Evolutionary conservation across 2,888 invertebrate species (phyloP), one percentile per base, ranked within the genome.

Genomic region (Scaptomyza parva): DNA sequence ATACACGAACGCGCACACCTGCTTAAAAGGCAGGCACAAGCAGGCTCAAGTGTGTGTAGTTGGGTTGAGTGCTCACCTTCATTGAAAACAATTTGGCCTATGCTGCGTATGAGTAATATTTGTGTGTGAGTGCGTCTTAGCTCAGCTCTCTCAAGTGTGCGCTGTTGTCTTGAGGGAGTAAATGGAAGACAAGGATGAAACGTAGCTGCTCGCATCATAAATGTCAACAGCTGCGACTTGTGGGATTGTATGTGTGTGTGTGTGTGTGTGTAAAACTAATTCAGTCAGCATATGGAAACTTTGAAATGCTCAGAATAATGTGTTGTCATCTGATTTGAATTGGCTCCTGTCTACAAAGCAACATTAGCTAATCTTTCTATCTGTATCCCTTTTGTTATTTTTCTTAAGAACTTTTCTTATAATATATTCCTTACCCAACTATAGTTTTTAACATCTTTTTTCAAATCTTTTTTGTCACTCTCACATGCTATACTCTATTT

Each of bases 1-100:
- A 26, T 26, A 39, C 20, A n/a, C 11, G 18, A 48, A 39, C 20
- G 33, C 37, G 17, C 28, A 53, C 66, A 75, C 70, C 76, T 74
- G 76, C 57, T 61, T 58, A 50, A 30, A 55, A 51, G 39, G 14
- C 40, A 18, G 11, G n/a, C n/a, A 2, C 57, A 72, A 77, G 72
- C 84, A 79, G 83, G 60, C 71, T 80, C 68, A 76, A 86, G 84
- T 77, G 83, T 66, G 65, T 48, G 11, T 2, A n/a, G n/a, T 17
- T 39, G 11, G 44, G 28, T 28, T 45, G 28, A n/a, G n/a, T 18
- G 81, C 77, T 77, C 77, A 61, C 54, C 62, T 70, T 76, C 68
- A 79, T 71, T 70, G 70, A 76, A 78, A 74, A 76, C 73, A 79
- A 76, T 78, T 72, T 78, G 76, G 79, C 74, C 80, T 76, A 65